These are phyloP conservation scores for Helarctos malayanus DNA, from an alignment of 2,797 vertebrate species.

Conservation along the genomic window DNA sequence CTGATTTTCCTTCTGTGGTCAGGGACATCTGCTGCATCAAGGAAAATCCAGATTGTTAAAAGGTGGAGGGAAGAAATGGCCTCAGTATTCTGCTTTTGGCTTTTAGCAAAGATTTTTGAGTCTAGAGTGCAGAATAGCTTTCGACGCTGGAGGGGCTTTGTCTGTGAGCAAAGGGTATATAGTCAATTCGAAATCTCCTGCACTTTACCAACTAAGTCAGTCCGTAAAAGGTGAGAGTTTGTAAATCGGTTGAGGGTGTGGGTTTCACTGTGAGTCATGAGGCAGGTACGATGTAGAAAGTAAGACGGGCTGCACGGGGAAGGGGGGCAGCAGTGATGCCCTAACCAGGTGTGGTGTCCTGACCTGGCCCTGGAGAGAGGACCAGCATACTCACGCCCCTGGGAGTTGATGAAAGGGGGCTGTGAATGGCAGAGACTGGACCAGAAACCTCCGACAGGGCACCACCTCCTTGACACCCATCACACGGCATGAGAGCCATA, in stretches of 20 bases:
- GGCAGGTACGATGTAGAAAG: neutral
- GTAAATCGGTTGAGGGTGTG: neutral
- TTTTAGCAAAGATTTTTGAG: neutral
- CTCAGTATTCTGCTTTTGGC: neutral
- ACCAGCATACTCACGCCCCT: too few relatives aligned
- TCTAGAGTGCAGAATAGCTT: neutral
- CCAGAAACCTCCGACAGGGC: neutral
- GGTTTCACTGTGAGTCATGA: too few relatives aligned
- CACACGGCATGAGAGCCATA: neutral
- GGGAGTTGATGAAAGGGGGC: neutral
- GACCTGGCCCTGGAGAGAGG: neutral
- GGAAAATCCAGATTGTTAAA: neutral
- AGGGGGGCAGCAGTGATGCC: too few relatives aligned
- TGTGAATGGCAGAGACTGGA: neutral
- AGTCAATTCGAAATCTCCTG: neutral
- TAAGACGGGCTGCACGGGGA: neutral
- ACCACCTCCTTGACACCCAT: rapidly evolving
- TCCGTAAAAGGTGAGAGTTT: too few relatives aligned
- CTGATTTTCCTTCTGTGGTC: neutral
- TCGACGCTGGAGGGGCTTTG: neutral
- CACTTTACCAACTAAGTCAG: neutral
- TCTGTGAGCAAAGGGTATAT: neutral
- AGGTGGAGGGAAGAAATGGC: neutral
- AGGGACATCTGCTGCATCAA: neutral
- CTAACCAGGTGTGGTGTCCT: too few relatives aligned